Evolutionary conservation across 2,113 vertebrate species (phyloP), one percentile per base, ranked within the genome.

Genomic region (Cyanocitta stelleri): DNA sequence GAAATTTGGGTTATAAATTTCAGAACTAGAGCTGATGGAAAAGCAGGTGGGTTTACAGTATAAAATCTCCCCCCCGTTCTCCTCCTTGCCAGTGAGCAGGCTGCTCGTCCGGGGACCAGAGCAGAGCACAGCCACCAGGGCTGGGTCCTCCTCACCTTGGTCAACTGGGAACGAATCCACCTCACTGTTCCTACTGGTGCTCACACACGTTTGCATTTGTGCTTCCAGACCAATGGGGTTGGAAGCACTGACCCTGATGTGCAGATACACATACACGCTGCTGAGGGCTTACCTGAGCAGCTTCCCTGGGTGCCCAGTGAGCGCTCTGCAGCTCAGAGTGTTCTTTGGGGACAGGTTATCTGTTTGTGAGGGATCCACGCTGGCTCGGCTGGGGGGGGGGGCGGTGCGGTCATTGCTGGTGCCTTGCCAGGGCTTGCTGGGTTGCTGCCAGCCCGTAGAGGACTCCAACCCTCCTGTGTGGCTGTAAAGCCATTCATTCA

Each of bases 21-120:
- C 49, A 30, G 67, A 93, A 48, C 1, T 6, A 30, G 33, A n/a
- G 51, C 49, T 68, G 84, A 37, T 44, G 46, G 41, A 35, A 80
- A 52, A 63, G 16, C 41, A 68, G 18, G 26, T 55, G 12, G 7
- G 6, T 59, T 93, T 71, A 19, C 13, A 16, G 35, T 16, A 30
- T 13, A 7, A 51, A 72, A 56, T 33, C n/a, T 76, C 43, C 21
- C 27, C 44, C 3, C 23, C 35, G 41, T 39, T 15, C 1, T 35
- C 30, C 44, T 78, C 51, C 44, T 35, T 12, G 27, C 59, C 17
- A 29, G 67, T 0, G 0, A 88, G 75, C n/a, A 55, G n/a, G n/a
- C 21, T 0, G 0, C 58, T 72, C 1, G 0, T 58, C 66, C 11
- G 1, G 29, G 56, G 32, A 19, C 37, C n/a, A 54, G 46, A 55